Conservation (phyloP, 2,888 invertebrate species). For the Latheticus oryzae region DNA sequence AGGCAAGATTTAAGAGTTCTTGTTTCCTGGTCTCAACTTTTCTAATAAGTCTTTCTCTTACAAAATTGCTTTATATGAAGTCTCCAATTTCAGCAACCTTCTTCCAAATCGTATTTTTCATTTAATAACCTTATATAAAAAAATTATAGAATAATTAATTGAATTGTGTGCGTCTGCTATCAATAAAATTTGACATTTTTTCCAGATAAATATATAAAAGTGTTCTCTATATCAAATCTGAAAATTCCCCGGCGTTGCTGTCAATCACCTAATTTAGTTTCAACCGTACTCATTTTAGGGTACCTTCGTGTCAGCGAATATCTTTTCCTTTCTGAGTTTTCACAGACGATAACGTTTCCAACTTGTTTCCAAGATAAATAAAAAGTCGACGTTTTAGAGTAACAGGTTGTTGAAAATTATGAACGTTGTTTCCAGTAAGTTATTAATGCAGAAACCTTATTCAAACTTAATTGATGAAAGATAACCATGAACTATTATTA, state of each 20-base stretch:
- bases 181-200: constrained; percentile 41
- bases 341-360: constrained; percentile 16
- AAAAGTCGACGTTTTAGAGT: constrained; percentile 5
- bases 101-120: constrained; percentile 12
- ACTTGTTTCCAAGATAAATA: constrained; percentile 22
- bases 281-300: constrained; percentile 38
- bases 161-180: constrained; percentile 4
- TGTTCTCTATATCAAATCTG: constrained; percentile 44
- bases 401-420: constrained; percentile 27
- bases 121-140: constrained; percentile 4
- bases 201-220: constrained; percentile 47
- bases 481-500: constrained; percentile 4
- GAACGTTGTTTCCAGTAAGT: constrained; percentile 4
- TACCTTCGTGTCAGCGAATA: constrained; percentile 29
- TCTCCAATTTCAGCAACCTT: constrained; percentile 23
- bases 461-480: constrained; percentile 8
- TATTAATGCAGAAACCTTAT: constrained; percentile 10
- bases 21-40: constrained; percentile 44
- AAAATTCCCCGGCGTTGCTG: constrained; percentile 44
- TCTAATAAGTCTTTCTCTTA: constrained; percentile 45
- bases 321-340: constrained; percentile 12
- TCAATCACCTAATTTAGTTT: constrained; percentile 47
- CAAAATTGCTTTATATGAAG: constrained; percentile 38
- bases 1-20: constrained; percentile 42
- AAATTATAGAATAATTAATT: constrained; percentile 21